Percentiles rank a stretch among this genome's conserved stretches.
Conservation (phyloP, 2,888 invertebrate genomes). For the Leptinotarsa rubiginosa region DNA sequence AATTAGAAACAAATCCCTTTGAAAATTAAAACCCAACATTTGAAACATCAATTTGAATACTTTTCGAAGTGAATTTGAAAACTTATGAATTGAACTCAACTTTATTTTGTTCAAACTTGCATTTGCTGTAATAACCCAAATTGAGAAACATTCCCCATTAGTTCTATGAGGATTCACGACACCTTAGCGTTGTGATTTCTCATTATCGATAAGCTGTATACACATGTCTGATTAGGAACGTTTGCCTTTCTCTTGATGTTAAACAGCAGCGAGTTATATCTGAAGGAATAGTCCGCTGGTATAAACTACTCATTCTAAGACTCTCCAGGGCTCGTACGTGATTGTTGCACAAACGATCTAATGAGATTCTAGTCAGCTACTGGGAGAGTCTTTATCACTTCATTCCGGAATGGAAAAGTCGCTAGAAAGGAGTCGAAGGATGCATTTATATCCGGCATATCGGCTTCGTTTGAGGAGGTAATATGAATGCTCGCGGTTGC, state of each 20-base stretch:
- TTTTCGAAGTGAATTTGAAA: too few relatives aligned
- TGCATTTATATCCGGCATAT: background rate
- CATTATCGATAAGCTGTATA: background rate
- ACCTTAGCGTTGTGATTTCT: background rate
- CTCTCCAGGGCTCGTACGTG: background rate
- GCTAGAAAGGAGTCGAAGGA: background rate
- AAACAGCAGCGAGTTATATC: background rate
- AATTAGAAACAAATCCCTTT: too few relatives aligned
- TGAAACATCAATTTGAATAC: too few relatives aligned
- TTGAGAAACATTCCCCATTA: too few relatives aligned
- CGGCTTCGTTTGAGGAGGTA: background rate
- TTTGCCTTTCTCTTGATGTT: background rate
- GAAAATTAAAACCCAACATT: too few relatives aligned
- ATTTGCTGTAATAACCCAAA: too few relatives aligned
- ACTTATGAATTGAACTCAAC: too few relatives aligned
- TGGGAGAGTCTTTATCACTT: background rate
- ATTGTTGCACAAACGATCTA: background rate
- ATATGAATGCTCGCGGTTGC: background rate
- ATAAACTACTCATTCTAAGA: background rate
- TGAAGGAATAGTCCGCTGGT: background rate
- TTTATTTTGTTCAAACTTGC: too few relatives aligned
- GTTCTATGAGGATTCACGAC: background rate
- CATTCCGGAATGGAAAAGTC: background rate
- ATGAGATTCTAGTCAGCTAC: conserved; percentile 2
- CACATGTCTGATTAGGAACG: background rate